Conservation (phyloP, 1,140 invertebrate genomes). For the Leucophenga varia region DNA sequence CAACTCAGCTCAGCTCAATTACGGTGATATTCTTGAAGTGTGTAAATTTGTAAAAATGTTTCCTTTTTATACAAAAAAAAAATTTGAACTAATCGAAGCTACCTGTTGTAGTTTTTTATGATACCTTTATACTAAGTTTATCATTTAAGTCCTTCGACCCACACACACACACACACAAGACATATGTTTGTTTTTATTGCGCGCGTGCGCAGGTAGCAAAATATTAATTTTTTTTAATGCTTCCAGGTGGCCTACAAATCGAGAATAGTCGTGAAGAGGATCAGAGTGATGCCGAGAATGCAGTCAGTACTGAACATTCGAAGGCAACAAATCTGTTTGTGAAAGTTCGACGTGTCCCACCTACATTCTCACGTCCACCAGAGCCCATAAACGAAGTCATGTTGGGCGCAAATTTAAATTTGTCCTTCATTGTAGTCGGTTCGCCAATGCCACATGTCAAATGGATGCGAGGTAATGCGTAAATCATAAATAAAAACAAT, state of each 20-base stretch:
- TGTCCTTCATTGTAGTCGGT: constrained; percentile 95
- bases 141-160: too few relatives aligned
- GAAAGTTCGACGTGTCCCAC: constrained; percentile 91
- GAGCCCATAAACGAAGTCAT: constrained; percentile 82
- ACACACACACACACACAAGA: too few relatives aligned
- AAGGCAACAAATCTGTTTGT: constrained; percentile 89
- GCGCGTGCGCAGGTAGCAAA: too few relatives aligned
- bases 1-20: too few relatives aligned
- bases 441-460: constrained; percentile 97
- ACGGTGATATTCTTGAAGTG: too few relatives aligned
- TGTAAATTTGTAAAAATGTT: too few relatives aligned
- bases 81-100: too few relatives aligned
- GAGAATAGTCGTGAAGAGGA: constrained; percentile 85
- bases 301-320: constrained; percentile 89
- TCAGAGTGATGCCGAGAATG: constrained; percentile 88
- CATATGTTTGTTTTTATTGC: too few relatives aligned
- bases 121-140: too few relatives aligned
- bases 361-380: constrained; percentile 91
- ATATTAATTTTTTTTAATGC: constrained; percentile 36
- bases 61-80: too few relatives aligned
- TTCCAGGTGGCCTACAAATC: constrained; percentile 89
- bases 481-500: background rate
- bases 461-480: constrained; percentile 83
- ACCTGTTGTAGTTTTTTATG: too few relatives aligned
- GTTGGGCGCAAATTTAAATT: constrained; percentile 83